Evolutionary conservation across 35 echinoderm and acorn worm genomes (phyloP), one percentile per base, ranked within the genome.

Genomic region (Hemicentrotus pulcherrimus): DNA sequence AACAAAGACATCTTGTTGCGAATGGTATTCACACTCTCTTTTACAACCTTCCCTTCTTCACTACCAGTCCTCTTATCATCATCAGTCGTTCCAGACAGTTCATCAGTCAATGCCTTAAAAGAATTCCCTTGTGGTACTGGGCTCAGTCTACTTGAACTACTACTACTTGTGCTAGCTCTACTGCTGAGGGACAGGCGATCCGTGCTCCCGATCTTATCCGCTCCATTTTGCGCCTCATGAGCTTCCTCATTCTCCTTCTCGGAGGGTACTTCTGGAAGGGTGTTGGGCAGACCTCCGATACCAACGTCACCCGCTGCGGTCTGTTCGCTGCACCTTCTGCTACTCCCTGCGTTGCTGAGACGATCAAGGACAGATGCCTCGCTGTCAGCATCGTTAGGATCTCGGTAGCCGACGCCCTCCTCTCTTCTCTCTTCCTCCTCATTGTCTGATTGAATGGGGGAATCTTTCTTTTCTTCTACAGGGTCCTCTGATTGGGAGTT

Each of bases 321-420:
- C 91, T 93, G 91, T 58, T 93, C 91, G 22, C 91, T 93, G 48
- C 91, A 93, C n/a, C 91, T 32, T 12, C 91, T 18, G 48, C 91
- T 93, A 46, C 91, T 93, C 22, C 91, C 91, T 13, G 91, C 91
- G 11, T 50, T 93, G 31, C 91, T 93, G 31, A 93, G 94, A 28
- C 96, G 96, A 78, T 98, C 97, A 94, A 98, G 95, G 48, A 98
- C 87, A 10, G 98, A 99, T 31, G 98, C 96, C 71, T 99, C 98
- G 88, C 98, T 99, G 94, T 99, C 98, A 2, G 98, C 98, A 95
- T 99, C 98, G 86, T 99, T 97, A n/a, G 97, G 96, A 86, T 99
- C 97, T 46, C 60, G 88, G 46, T 94, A 94, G 12, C 92, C 95
- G 16, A 71, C 50, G 18, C 61, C 92, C 13, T 96, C 93, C n/a